These are phyloP conservation scores for Epinephelus cyanopodus DNA, from an alignment of 2,113 vertebrate species.

Conservation along the genomic window DNA sequence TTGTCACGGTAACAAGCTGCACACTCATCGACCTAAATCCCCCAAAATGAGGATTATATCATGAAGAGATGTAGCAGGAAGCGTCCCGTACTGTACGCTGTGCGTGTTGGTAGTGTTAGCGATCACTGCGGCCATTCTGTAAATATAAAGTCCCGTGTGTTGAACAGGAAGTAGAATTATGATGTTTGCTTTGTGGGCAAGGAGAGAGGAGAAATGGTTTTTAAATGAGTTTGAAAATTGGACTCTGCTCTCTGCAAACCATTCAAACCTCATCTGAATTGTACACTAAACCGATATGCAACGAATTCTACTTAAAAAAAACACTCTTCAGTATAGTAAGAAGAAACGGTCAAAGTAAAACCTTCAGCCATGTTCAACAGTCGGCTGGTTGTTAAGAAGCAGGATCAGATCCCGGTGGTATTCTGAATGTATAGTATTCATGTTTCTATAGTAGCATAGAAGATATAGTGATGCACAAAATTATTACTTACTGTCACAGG, in stretches of 20 bases:
- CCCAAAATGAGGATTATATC: conserved; percentile 62
- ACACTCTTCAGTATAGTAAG: background rate
- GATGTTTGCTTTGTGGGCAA: conserved; percentile 5
- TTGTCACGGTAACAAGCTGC: conserved; percentile 66
- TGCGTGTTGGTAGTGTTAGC: background rate
- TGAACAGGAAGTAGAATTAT: conserved; percentile 42
- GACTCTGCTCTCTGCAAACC: background rate
- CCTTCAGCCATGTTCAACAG: background rate
- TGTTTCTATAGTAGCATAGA: conserved; percentile 59
- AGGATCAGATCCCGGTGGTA: conserved; percentile 33
- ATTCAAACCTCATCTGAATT: conserved; percentile 11
- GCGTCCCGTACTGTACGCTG: conserved; percentile 20
- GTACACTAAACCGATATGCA: conserved; percentile 13
- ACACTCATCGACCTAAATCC: conserved; percentile 69
- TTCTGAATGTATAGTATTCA: conserved; percentile 70
- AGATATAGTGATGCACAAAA: conserved; percentile 49
- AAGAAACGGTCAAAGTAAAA: background rate
- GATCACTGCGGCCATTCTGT: conserved; percentile 40
- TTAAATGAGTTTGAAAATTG: background rate
- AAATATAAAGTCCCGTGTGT: conserved; percentile 3
- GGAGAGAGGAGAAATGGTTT: background rate
- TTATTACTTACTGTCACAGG: conserved; percentile 21
- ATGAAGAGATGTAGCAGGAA: conserved; percentile 25
- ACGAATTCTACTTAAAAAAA: background rate
- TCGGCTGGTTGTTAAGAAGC: conserved; percentile 18